Evolutionary conservation across 1,140 invertebrate genomes (phyloP), one percentile per base, ranked within the genome.

Genomic region (Platyscapa corneri): DNA sequence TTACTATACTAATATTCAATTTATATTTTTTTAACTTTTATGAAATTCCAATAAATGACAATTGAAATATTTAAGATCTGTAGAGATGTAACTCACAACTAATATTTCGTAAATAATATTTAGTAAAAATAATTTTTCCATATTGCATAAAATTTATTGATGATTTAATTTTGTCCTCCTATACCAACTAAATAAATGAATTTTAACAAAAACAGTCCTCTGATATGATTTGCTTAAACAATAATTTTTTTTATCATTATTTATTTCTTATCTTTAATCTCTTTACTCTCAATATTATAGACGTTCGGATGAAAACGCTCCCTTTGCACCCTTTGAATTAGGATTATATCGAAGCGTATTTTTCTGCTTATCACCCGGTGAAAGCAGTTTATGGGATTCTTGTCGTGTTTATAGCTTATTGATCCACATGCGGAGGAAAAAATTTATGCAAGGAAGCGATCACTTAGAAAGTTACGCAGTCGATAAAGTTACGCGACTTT

Each of bases 81-180:
- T 27, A 3, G 3, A 23, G 67, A 27, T 39, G 34, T 72, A 72
- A 67, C 23, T 12, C n/a, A n/a, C n/a, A n/a, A n/a, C n/a, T n/a
- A n/a, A n/a, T n/a, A n/a, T n/a, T n/a, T n/a, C n/a, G n/a, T n/a
- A n/a, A n/a, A n/a, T n/a, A n/a, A n/a, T n/a, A n/a, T n/a, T n/a
- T 86, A 49, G 81, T 81, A 16, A 46, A 32, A 30, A 80, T 87
- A 88, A 87, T 90, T 90, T 90, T 89, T 88, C 82, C 83, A 87
- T 89, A 87, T 87, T 86, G 84, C 80, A 86, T 89, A 60, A 42
- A 42, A 27, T 56, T 74, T 34, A 83, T 83, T 75, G 34, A 72
- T 70, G 49, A 76, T 83, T 83, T 76, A 74, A 91, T 93, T 91
- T 91, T 91, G 89, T 90, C 89, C 90, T 91, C 86, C 87, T 56